A percentile compares a stretch with the other conserved stretches of the same genome.
Conservation (phyloP, 2,888 invertebrate species). For the Polydesmus complanatus region DNA sequence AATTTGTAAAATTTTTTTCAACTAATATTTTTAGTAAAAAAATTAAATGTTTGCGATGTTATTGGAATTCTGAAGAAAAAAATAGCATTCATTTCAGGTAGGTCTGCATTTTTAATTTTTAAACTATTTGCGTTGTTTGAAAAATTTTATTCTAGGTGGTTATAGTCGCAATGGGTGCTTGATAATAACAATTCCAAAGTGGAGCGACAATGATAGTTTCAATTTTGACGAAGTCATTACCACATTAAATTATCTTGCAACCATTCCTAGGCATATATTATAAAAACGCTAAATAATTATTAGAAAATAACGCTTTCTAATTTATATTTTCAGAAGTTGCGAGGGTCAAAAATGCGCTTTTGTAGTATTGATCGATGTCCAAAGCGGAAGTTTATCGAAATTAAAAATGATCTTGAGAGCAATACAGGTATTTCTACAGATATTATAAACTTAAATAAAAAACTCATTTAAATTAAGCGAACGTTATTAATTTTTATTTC, state of each 20-base stretch:
- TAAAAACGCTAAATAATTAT: too few species aligned
- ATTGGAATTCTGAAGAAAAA: conserved; percentile 14
- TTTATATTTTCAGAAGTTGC: conserved; percentile 2
- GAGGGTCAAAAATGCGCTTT: background rate
- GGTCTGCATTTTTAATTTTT: background rate
- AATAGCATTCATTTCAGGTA: conserved; percentile 13
- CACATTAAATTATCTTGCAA: conserved; percentile 10
- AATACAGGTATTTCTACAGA: conserved; percentile 1
- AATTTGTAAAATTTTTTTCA: too few species aligned
- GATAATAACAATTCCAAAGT: conserved; percentile 7
- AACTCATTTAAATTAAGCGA: background rate
- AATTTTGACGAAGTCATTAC: conserved; percentile 13
- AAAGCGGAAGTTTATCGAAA: conserved; percentile 4
- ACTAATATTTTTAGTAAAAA: too few species aligned
- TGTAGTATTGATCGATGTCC: conserved; percentile 9
- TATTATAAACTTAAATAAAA: background rate
- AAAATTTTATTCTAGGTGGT: conserved; percentile 8
- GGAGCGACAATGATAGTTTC: background rate
- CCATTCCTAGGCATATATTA: conserved; percentile 8
- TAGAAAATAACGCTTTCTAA: too few species aligned
- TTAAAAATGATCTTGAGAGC: conserved; percentile 12
- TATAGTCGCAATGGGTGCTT: conserved; percentile 7
- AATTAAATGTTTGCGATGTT: conserved; percentile 14
- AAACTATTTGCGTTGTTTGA: too few species aligned
- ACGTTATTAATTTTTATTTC: background rate